phyloP scores from a whole-genome alignment of 2,797 vertebrate species.

The Syngnathus acus region DNA sequence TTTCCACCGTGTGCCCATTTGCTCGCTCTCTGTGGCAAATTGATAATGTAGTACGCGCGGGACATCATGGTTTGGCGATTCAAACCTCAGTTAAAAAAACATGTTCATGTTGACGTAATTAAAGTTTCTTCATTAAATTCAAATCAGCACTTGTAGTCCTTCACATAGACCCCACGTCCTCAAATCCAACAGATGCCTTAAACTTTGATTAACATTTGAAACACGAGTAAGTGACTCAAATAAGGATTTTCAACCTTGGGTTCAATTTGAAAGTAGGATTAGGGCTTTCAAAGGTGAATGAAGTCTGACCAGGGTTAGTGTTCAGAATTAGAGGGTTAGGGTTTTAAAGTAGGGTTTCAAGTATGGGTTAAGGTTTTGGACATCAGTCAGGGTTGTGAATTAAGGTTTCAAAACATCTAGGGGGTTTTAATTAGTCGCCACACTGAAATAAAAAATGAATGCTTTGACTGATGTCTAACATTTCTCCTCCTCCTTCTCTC shows the following conservation, averaged over 20 bases:
- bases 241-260: not conserved
- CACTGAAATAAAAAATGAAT: not conserved
- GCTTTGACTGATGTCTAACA: not conserved
- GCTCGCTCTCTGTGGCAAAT: not conserved
- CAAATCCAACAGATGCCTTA: too few relatives aligned
- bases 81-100: not conserved
- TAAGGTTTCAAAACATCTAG: not conserved
- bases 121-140: not conserved
- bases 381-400: not conserved
- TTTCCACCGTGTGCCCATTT: not conserved
- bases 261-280: not conserved
- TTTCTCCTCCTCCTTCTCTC: slow-evolving; percentile 9
- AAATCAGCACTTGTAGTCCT: not conserved
- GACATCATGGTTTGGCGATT: not conserved
- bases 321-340: too few relatives aligned
- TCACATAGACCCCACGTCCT: not conserved
- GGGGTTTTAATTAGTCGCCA: not conserved
- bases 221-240: not conserved
- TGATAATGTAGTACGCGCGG: not conserved
- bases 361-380: not conserved
- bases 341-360: not conserved
- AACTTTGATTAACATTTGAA: too few relatives aligned
- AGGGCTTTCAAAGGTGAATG: too few relatives aligned
- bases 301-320: too few relatives aligned
- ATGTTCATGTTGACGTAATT: not conserved